Evolutionary conservation across 2,888 invertebrate genomes (phyloP), one percentile per base, ranked within the genome.

Genomic region (Erebia palarica): DNA sequence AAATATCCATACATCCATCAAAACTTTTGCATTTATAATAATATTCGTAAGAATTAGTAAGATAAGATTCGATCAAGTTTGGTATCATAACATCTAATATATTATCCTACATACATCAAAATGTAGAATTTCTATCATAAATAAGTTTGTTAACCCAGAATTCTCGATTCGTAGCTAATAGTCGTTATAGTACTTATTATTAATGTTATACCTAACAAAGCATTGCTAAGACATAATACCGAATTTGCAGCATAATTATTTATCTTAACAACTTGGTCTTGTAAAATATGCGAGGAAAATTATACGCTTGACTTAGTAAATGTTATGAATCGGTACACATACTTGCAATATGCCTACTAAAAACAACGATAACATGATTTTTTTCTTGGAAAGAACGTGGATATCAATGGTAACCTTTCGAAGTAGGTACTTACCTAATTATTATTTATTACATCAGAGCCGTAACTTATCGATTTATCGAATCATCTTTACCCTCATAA

Each of bases 241-340:
- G 53, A 53, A 53, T 16, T 7, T 16, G 16, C n/a, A 9, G 53
- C 9, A 16, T 53, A n/a, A 53, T 53, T 18, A 16, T 16, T 53
- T n/a, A 16, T 53, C 8, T 16, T 53, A 53, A 53, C 53, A 18
- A 53, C 16, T 53, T 9, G 16, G 0, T 53, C 16, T 0, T 53
- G 53, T 53, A 53, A 53, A 21, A 21, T 21, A 53, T 53, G 16
- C 53, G n/a, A 53, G 53, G 53, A 53, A 53, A 53, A n/a, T 53
- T 16, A n/a, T n/a, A 16, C 8, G 8, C 7, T 53, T n/a, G 51
- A n/a, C n/a, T 16, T 9, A 7, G 8, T 53, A 16, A 16, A 53
- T 16, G 10, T 16, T 16, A 53, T 53, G 53, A 53, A 16, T 53
- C 16, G 3, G n/a, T 10, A 51, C 36, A 36, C 36, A 36, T 16